Percentiles rank a stretch among this genome's conserved stretches.
Evolutionary conservation across 1,140 invertebrate species (phyloP).

Genomic region (Metaphire vulgaris): DNA sequence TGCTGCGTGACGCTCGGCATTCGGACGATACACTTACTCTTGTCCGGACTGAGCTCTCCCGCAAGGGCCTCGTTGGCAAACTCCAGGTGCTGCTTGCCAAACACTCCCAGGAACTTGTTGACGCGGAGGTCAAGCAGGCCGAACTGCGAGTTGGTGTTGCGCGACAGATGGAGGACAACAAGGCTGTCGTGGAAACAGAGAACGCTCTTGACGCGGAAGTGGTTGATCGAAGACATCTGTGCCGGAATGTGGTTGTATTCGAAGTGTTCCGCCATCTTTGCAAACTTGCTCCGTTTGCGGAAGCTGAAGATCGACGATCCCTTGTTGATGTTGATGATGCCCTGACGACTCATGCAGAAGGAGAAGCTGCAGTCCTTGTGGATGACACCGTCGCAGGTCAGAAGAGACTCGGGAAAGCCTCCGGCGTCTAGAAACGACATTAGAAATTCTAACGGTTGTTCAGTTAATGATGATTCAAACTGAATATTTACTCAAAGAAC

Average conservation of each 20-base stretch:
- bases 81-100: slow-evolving; percentile 46
- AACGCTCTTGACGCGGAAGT: slow-evolving; percentile 51
- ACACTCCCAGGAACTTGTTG: slow-evolving; percentile 50
- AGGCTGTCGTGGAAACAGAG: slow-evolving; percentile 38
- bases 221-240: slow-evolving; percentile 51
- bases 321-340: slow-evolving; percentile 49
- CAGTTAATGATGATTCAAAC: too few species aligned
- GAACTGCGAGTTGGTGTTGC: slow-evolving; percentile 50
- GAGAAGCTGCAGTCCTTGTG: slow-evolving; percentile 50
- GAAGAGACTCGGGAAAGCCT: slow-evolving; percentile 44
- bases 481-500: too few species aligned
- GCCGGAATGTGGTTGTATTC: slow-evolving; percentile 53
- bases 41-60: slow-evolving; percentile 50
- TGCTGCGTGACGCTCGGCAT: slow-evolving; percentile 34
- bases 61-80: slow-evolving; percentile 48
- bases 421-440: slow-evolving; percentile 43
- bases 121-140: slow-evolving; percentile 44
- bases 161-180: slow-evolving; percentile 47
- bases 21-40: slow-evolving; percentile 45
- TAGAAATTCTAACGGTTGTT: too few species aligned
- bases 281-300: slow-evolving; percentile 46
- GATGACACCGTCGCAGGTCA: slow-evolving; percentile 44
- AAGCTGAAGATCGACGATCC: slow-evolving; percentile 47
- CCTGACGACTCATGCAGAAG: slow-evolving; percentile 49
- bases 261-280: slow-evolving; percentile 52